Evolutionary conservation across 2,113 vertebrate genomes (phyloP), one percentile per base, ranked within the genome.

Genomic region (Paedocypris sp.): DNA sequence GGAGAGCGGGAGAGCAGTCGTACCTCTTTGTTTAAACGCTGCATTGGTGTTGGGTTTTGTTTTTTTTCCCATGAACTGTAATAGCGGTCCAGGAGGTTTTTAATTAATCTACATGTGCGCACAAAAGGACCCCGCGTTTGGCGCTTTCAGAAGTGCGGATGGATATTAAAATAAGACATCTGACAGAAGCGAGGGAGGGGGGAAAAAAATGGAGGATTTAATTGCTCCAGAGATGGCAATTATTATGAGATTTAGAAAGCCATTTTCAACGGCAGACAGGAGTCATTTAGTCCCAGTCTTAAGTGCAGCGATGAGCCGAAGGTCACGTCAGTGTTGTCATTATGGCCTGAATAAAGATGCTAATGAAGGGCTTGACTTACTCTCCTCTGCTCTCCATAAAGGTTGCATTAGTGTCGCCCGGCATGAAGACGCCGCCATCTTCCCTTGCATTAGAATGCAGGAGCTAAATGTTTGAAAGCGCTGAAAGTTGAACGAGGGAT

Each of bases 1-100:
- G 39, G 71, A 31, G 18, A 60, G 60, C 31, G 26, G 48, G 10
- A 51, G 52, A 48, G 26, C 49, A 71, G 52, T 60, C 65, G 56
- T 64, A 69, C 72, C 74, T 81, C 79, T 81, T 84, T 84, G 80
- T 85, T 80, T 80, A 78, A 82, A 77, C 71, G 65, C 74, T 77
- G 78, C 68, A 74, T 76, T 76, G 77, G 80, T 77, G 73, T 71
- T 71, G 76, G 66, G 75, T 71, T n/a, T n/a, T n/a, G n/a, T n/a
- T n/a, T n/a, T n/a, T n/a, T n/a, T 69, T 82, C 80, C 82, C 82
- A 85, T 83, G 73, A 83, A 82, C 78, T 74, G 69, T 80, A 82
- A 85, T 82, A 74, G 78, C 69, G 62, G 77, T 79, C 78, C 76
- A 78, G 77, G 79, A 79, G 74, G 78, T 82, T 83, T 84, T 80